Conservation (phyloP, 2,797 vertebrate species). For the Poeciliopsis infans region DNA sequence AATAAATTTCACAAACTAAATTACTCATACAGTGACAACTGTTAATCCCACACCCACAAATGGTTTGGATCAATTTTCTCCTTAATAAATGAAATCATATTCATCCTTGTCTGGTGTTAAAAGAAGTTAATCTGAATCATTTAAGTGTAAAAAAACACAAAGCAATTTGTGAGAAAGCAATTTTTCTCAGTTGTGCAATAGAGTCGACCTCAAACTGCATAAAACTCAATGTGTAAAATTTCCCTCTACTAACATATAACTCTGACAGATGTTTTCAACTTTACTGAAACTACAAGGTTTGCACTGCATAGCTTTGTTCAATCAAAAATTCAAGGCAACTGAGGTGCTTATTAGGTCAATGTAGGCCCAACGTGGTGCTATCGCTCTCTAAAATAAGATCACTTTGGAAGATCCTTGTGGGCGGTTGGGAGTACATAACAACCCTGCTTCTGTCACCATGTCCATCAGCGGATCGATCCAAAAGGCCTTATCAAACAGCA, state of each 20-base stretch:
- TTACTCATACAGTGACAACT: not conserved
- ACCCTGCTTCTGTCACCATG: constrained; percentile 47
- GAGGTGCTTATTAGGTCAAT: constrained; percentile 20
- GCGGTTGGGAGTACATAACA: constrained; percentile 37
- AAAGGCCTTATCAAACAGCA: constrained; percentile 67
- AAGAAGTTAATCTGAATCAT: not conserved
- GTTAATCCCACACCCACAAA: not conserved
- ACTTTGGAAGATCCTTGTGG: constrained; percentile 38
- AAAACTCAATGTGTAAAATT: not conserved
- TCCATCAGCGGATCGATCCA: constrained; percentile 69
- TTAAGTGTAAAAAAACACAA: not conserved
- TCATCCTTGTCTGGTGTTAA: not conserved
- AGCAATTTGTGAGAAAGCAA: not conserved
- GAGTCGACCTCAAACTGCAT: not conserved
- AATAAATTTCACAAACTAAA: not conserved
- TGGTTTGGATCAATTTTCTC: not conserved
- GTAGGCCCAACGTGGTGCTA: constrained; percentile 14
- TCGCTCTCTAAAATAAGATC: constrained; percentile 16
- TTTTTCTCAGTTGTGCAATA: not conserved
- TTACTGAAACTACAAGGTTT: not conserved
- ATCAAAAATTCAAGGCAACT: not conserved
- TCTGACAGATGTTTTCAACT: not conserved
- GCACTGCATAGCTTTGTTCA: constrained; percentile 1
- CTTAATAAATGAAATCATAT: not conserved
- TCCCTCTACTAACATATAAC: not conserved